Conservation (phyloP, 2,797 vertebrate species). For the Graptemys geographica region DNA sequence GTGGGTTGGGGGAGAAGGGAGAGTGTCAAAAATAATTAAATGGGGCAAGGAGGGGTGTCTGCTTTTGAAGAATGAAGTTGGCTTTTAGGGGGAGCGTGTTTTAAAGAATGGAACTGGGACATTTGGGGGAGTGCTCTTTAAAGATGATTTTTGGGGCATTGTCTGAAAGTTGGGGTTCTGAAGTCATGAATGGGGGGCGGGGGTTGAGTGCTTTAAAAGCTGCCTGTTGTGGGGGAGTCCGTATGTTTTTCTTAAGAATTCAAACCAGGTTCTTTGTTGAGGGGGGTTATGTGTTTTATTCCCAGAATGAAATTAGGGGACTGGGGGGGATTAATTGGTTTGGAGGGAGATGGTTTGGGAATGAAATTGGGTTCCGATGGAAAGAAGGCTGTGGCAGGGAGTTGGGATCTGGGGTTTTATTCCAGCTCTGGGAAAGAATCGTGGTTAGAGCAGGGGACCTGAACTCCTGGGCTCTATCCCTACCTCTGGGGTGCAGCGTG, state of each 20-base stretch:
- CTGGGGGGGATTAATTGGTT: not conserved
- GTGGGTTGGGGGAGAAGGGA: not conserved
- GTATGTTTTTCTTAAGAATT: too few relatives aligned
- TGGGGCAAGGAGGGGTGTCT: not conserved
- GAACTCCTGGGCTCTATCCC: not conserved
- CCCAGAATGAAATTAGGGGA: not conserved
- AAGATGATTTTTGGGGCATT: not conserved
- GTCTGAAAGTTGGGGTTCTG: not conserved
- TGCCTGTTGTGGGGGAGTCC: too few relatives aligned
- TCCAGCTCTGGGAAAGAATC: not conserved
- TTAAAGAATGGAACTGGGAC: not conserved
- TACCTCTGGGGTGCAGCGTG: not conserved
- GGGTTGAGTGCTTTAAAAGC: too few relatives aligned
- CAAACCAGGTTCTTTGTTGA: too few relatives aligned
- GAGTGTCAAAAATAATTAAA: not conserved
- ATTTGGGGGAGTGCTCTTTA: not conserved
- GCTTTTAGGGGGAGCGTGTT: not conserved
- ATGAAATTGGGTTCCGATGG: not conserved
- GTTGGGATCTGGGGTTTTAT: not conserved
- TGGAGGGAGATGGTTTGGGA: not conserved
- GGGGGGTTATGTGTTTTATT: not conserved
- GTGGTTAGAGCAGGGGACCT: too few relatives aligned
- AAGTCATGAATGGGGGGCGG: too few relatives aligned
- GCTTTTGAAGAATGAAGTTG: not conserved
- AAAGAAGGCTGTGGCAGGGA: not conserved